Conservation (phyloP, 2,888 invertebrate genomes). For the Drosophila crucigera region DNA sequence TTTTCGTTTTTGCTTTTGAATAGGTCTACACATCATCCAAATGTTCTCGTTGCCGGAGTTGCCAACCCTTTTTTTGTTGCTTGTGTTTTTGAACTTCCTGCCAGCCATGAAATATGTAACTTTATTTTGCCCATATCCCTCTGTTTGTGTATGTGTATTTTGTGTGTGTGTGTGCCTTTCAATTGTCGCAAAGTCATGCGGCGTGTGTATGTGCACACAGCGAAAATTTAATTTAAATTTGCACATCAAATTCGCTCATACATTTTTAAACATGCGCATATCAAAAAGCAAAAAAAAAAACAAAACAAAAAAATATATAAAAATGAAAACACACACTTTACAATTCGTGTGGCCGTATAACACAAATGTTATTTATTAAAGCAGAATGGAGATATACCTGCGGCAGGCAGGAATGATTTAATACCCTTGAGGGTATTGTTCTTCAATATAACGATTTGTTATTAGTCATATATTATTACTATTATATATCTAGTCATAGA, state of each 20-base stretch:
- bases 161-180: conserved; percentile 41
- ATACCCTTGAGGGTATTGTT: conserved; percentile 7
- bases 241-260: conserved; percentile 70
- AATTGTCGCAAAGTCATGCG: conserved; percentile 62
- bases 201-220: conserved; percentile 25
- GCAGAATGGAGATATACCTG: not conserved
- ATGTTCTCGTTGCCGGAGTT: conserved; percentile 42
- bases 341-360: conserved; percentile 22
- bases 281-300: conserved; percentile 9
- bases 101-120: conserved; percentile 67
- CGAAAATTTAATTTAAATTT: conserved; percentile 78
- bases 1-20: conserved; percentile 43
- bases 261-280: conserved; percentile 63
- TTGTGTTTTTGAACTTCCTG: conserved; percentile 62
- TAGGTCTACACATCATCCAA: conserved; percentile 51
- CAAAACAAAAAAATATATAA: conserved; percentile 12
- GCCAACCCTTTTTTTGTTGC: conserved; percentile 66
- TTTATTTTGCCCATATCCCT: conserved; percentile 53
- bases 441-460: not conserved
- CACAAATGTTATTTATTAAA: conserved; percentile 53
- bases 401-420: not conserved
- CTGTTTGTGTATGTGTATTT: conserved; percentile 27
- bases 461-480: not conserved
- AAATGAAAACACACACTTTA: conserved; percentile 26
- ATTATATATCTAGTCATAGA: not conserved